Conservation (phyloP, 2,888 invertebrate genomes). For the Agriotes lineatus region DNA sequence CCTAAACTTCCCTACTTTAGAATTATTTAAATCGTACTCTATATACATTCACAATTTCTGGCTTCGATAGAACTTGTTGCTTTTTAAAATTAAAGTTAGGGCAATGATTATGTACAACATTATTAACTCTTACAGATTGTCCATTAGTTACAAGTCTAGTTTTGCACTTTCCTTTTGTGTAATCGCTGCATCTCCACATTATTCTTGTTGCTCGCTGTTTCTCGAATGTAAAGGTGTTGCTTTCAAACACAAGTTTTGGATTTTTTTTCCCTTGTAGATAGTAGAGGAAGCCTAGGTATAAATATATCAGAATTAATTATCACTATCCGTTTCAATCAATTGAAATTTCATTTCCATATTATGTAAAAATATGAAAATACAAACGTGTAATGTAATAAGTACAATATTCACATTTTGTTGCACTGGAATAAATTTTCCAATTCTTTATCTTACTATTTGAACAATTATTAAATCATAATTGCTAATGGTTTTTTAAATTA, state of each 20-base stretch:
- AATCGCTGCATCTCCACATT: constrained; percentile 56
- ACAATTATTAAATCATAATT: no score
- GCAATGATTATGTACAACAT: constrained; percentile 51
- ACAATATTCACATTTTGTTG: no score
- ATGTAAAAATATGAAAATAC: no score
- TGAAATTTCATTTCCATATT: no score
- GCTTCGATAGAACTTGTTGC: neutral
- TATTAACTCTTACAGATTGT: constrained; percentile 46
- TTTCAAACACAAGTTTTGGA: constrained; percentile 54
- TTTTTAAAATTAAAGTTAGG: constrained; percentile 33
- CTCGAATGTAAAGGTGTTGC: constrained; percentile 51
- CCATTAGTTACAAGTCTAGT: constrained; percentile 53
- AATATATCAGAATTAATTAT: no score
- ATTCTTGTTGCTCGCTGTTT: constrained; percentile 51
- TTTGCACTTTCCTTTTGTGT: constrained; percentile 54
- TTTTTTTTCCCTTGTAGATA: constrained; percentile 53
- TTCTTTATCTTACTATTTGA: no score
- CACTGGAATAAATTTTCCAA: no score
- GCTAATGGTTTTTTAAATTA: no score
- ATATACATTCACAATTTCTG: neutral
- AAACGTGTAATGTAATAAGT: no score
- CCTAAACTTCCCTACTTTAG: no score
- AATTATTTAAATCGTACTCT: no score
- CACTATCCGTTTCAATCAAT: no score
- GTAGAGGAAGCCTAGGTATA: constrained; percentile 39